phyloP scores from a whole-genome alignment of 2,113 vertebrate species.

The Platichthys stellatus region DNA sequence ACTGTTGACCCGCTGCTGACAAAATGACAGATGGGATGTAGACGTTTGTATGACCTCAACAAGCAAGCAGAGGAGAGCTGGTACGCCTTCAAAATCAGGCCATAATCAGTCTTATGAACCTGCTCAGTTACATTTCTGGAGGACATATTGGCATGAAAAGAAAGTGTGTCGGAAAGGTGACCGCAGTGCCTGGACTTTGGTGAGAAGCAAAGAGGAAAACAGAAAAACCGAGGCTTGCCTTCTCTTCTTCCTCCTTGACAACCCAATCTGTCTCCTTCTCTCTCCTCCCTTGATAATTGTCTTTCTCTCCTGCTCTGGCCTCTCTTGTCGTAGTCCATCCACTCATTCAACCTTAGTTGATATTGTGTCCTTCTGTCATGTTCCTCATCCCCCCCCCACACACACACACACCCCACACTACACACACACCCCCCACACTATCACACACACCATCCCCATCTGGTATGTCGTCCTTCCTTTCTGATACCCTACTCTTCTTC shows the following conservation, averaged over 20 bases:
- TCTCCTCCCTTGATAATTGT: constrained; percentile 12
- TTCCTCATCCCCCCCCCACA: neutral
- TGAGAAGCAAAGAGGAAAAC: constrained; percentile 21
- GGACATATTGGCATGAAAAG: constrained; percentile 49
- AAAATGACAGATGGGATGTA: constrained; percentile 75
- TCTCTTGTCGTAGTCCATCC: constrained; percentile 28
- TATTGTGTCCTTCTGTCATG: constrained; percentile 31
- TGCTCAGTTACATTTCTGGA: constrained; percentile 43
- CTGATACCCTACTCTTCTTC: neutral
- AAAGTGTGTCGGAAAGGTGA: constrained; percentile 58
- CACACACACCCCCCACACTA: constrained; percentile 13
- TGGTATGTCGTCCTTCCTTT: too few species aligned
- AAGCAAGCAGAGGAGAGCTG: constrained; percentile 38
- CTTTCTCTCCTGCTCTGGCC: neutral
- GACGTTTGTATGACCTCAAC: constrained; percentile 58
- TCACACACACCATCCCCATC: constrained; percentile 15
- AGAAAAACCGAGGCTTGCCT: constrained; percentile 14
- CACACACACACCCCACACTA: too few species aligned
- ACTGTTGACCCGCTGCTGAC: constrained; percentile 63
- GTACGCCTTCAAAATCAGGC: constrained; percentile 45
- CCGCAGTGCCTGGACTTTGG: constrained; percentile 26
- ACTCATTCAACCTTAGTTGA: constrained; percentile 21
- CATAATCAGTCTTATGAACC: constrained; percentile 57
- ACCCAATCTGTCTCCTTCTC: constrained; percentile 3
- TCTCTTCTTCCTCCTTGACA: constrained; percentile 36